These are phyloP conservation scores for Syngnathus rostellatus DNA, from an alignment of 2,797 vertebrate species.

Conservation along the genomic window DNA sequence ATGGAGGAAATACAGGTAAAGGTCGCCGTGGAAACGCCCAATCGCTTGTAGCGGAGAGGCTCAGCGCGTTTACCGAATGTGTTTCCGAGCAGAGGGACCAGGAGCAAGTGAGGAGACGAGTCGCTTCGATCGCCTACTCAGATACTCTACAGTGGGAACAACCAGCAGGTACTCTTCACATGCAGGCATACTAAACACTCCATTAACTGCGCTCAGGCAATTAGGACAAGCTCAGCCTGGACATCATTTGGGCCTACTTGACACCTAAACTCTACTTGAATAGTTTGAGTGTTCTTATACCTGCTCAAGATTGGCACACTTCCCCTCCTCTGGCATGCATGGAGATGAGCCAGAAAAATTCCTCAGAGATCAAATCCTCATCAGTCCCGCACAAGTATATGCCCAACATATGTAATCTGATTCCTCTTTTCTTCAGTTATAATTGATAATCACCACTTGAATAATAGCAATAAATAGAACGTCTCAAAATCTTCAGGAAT, in stretches of 20 bases:
- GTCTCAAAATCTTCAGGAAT: not conserved
- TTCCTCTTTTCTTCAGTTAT: not conserved
- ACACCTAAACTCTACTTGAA: not conserved
- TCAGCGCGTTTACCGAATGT: conserved; percentile 2
- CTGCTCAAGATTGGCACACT: not conserved
- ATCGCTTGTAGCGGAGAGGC: conserved; percentile 2
- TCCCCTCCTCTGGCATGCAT: not conserved
- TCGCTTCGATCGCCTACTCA: conserved; percentile 74
- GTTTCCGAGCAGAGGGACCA: conserved; percentile 73
- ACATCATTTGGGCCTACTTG: not conserved
- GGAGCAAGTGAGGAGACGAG: conserved; percentile 80
- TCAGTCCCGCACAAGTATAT: not conserved
- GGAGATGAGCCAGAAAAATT: not conserved
- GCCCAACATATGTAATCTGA: not conserved
- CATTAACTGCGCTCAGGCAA: not conserved
- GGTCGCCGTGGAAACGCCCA: conserved; percentile 20
- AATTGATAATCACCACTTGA: not conserved
- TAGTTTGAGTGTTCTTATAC: not conserved
- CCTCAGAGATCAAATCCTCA: not conserved
- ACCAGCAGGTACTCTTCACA: conserved; percentile 29
- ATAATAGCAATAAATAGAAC: not conserved
- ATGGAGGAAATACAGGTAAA: conserved; percentile 96
- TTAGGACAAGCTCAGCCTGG: not conserved
- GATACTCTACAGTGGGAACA: conserved; percentile 70
- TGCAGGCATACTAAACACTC: not conserved